A percentile compares a stretch with the other conserved stretches of the same genome.
These are phyloP conservation scores for Pagetopsis macropterus DNA, from an alignment of 2,797 vertebrate species.

Conservation along the genomic window DNA sequence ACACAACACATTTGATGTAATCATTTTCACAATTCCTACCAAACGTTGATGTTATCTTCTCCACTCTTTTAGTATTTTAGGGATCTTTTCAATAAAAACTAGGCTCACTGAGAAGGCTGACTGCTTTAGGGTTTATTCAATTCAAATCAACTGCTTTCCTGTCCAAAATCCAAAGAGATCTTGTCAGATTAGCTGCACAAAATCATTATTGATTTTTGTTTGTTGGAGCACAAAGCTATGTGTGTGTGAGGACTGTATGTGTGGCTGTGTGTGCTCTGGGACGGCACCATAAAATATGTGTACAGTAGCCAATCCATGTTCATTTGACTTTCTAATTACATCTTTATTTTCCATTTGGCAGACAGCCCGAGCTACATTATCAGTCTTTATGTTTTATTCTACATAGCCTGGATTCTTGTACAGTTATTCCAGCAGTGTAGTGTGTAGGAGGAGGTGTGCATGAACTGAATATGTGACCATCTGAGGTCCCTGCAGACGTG, in stretches of 20 bases:
- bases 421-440: not conserved
- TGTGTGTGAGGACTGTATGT: conserved; percentile 17
- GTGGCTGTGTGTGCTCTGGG: conserved; percentile 17
- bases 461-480: conserved; percentile 29
- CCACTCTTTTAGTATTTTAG: conserved; percentile 12
- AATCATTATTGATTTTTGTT: conserved; percentile 65
- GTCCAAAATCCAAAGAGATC: conserved; percentile 55
- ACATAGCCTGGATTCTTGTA: not conserved
- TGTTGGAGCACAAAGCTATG: conserved; percentile 27
- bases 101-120: conserved; percentile 19
- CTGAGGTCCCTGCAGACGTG: conserved; percentile 31
- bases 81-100: conserved; percentile 24
- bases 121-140: conserved; percentile 49
- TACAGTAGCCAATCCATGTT: conserved; percentile 57
- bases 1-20: not conserved
- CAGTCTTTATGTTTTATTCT: conserved; percentile 20
- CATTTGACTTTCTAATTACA: conserved; percentile 63
- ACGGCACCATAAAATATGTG: conserved; percentile 44
- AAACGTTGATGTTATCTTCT: not conserved
- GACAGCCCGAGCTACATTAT: conserved; percentile 32
- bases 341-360: conserved; percentile 65
- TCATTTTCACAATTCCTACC: not conserved
- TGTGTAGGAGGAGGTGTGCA: not conserved
- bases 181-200: conserved; percentile 64
- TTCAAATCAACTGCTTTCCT: conserved; percentile 48